phyloP scores from a whole-genome alignment of 2,113 vertebrate genomes.

The Etheostoma spectabile region DNA sequence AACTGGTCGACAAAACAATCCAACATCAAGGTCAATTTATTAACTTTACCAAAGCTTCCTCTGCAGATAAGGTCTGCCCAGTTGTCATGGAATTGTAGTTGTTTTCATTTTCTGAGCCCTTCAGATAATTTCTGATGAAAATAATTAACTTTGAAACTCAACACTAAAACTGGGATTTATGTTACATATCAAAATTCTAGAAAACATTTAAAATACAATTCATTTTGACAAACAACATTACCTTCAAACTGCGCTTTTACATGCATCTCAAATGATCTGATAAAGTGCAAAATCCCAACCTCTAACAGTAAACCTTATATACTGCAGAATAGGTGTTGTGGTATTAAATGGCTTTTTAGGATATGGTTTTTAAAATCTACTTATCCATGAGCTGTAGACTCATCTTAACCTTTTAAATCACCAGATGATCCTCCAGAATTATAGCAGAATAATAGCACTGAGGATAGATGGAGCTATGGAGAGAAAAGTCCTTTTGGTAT shows the following conservation, averaged over 20 bases:
- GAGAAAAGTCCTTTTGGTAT: conserved; percentile 35
- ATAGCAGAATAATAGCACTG: no score
- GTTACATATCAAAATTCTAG: conserved; percentile 47
- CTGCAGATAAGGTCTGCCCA: neutral
- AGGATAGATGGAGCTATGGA: neutral
- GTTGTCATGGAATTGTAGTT: neutral
- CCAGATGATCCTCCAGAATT: neutral
- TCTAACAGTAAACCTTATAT: conserved; percentile 37
- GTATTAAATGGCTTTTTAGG: conserved; percentile 70
- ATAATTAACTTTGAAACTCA: neutral
- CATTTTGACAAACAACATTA: conserved; percentile 54
- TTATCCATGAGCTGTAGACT: conserved; percentile 16
- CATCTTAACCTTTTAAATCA: neutral
- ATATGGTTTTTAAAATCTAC: conserved; percentile 25
- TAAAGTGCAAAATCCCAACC: conserved; percentile 69
- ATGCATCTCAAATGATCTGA: conserved; percentile 54
- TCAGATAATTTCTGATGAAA: conserved; percentile 16
- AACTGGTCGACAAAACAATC: conserved; percentile 19
- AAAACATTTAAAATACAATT: conserved; percentile 65
- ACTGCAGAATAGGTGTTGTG: conserved; percentile 44
- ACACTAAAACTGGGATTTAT: conserved; percentile 26
- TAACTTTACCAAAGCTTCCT: neutral
- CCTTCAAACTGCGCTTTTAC: conserved; percentile 52
- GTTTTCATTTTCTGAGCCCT: neutral
- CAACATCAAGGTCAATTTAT: neutral